Evolutionary conservation across 2,888 invertebrate genomes (phyloP), one percentile per base, ranked within the genome.

Genomic region (Cryptocheilus praepositus): DNA sequence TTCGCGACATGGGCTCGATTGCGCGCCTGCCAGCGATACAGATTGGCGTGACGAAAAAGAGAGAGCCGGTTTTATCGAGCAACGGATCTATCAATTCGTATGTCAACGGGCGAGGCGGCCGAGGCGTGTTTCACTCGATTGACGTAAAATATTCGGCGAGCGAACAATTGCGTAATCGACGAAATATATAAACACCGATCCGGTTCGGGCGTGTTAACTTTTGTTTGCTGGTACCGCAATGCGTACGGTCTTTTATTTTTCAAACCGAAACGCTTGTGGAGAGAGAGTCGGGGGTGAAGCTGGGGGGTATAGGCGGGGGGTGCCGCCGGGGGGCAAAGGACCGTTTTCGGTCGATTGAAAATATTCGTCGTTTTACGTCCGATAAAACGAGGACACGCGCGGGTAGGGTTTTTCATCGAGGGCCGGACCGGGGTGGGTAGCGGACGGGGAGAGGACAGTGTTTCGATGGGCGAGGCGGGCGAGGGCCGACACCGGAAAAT

Each of bases 361-460:
- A 71, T 73, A 79, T 76, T 77, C 71, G 71, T 75, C 70, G 73
- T 59, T 70, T 67, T 52, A 64, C 67, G 61, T 54, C 61, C 63
- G 62, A 67, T 67, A 53, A 66, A 69, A 69, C 68, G 46, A 53
- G 59, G 44, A 36, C 53, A 58, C 28, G 49, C 19, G 56, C 22
- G 56, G 21, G 21, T 49, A 18, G 19, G 55, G 43, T 56, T 61
- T 54, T 62, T 55, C 25, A 43, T 36, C 15, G 15, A 7, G 18
- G 49, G 16, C 15, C 11, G 49, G 49, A 25, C 25, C 13, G 11
- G 13, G 18, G 5, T 49, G 8, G 49, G 49, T 8, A 18, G 49
- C 44, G 53, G 15, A 25, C 25, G 25, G 21, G 7, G 3, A 18
- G 54, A 28, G 21, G 25, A 15, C 15, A 19, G 55, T 25, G 7